Conservation (phyloP, 2,888 invertebrate species). For the Sarcophaga caerulescens region DNA sequence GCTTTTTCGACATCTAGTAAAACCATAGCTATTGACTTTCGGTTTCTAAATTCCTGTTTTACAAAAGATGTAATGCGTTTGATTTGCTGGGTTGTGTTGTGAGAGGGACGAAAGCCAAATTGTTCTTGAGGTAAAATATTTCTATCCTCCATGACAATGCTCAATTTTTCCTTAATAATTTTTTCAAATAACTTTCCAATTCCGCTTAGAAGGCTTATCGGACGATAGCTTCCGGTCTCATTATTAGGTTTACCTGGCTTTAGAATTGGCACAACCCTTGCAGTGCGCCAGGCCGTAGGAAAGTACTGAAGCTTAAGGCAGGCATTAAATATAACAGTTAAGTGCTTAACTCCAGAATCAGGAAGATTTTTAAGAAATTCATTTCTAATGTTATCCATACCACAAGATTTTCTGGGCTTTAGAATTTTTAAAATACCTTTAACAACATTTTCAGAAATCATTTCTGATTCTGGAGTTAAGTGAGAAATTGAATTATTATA, state of each 20-base stretch:
- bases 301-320: slow-evolving; percentile 48
- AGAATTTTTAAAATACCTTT: neutral
- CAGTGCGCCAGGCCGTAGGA: slow-evolving; percentile 38
- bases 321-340: slow-evolving; percentile 7
- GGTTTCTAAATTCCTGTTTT: neutral
- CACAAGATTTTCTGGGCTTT: neutral
- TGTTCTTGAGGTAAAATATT: slow-evolving; percentile 43
- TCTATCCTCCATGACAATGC: slow-evolving; percentile 14
- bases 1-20: no score
- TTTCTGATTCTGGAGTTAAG: neutral
- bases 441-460: neutral
- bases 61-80: neutral
- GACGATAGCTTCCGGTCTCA: slow-evolving; percentile 24
- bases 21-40: slow-evolving; percentile 15
- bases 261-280: slow-evolving; percentile 44
- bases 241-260: slow-evolving; percentile 29
- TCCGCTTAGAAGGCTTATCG: slow-evolving; percentile 28
- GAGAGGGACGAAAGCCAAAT: slow-evolving; percentile 35
- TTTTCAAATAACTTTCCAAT: slow-evolving; percentile 50
- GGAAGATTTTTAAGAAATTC: neutral
- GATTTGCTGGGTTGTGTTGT: neutral
- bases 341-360: neutral
- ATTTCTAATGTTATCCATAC: slow-evolving; percentile 8
- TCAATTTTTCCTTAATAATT: slow-evolving; percentile 33
- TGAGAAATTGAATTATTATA: neutral